Evolutionary conservation across 2,888 invertebrate species (phyloP), one percentile per base, ranked within the genome.

Genomic region (Auanema sp.): DNA sequence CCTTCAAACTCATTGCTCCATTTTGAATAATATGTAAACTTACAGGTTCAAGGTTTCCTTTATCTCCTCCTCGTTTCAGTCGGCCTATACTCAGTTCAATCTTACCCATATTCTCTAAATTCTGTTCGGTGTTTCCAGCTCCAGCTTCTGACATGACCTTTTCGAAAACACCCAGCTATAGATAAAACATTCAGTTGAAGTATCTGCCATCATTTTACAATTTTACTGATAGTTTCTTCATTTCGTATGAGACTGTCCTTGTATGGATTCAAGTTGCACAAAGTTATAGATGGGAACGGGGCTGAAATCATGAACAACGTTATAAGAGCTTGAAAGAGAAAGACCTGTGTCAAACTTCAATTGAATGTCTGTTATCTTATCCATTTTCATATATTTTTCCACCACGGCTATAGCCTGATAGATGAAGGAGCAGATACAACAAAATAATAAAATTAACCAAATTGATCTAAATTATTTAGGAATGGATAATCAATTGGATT

Each of bases 211-310:
- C 0, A 54, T 62, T 76, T 54, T 21, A 80, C 81, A 64, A 79
- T 81, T 66, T 78, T 69, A 51, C 68, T 70, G n/a, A 81, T 74
- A 49, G 75, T 65, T 6, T 78, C 77, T 53, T 80, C 77, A 10
- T 73, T 72, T 14, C 69, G 58, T 6, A 79, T 77, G 1, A 76
- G 40, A 60, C 78, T 78, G 53, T 75, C 76, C 56, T 75, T 77
- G 60, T 81, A 81, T 12, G 81, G 81, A 60, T 81, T 81, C 23
- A 81, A 58, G 42, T 80, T 80, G 66, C 81, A 81, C 10, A 81
- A 54, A 10, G 80, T 80, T 18, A 81, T 79, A 0, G 81, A 79
- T 25, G 81, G 81, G 58, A 81, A 81, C 6, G 80, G 79, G n/a
- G 78, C 78, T 66, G 60, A 65, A 76, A 56, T 16, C n/a, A 53